These are phyloP conservation scores for Ianthella basta DNA, from an alignment of 37 sponge, comb jelly and placozoan species.

Conservation along the genomic window DNA sequence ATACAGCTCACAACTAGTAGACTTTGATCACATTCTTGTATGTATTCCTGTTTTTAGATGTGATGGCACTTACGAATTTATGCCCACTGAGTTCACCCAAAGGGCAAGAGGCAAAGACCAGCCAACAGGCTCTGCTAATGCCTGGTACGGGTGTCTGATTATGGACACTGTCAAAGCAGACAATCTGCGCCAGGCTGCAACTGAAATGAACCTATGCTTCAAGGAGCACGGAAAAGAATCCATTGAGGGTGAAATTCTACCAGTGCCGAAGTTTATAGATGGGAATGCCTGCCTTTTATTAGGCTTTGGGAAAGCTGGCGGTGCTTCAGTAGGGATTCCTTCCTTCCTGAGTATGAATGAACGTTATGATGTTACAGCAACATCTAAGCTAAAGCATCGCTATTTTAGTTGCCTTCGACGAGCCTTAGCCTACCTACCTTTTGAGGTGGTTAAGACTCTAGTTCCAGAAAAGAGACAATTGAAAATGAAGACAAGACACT, in stretches of 20 bases:
- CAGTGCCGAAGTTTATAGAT: background rate
- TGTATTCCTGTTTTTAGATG: too few relatives aligned
- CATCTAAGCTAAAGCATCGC: conserved; percentile 64
- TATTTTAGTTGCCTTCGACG: conserved; percentile 61
- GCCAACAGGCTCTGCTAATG: background rate
- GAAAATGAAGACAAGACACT: conserved; percentile 2
- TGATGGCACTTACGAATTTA: too few relatives aligned
- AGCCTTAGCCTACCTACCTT: conserved; percentile 36
- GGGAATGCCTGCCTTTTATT: background rate
- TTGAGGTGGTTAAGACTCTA: conserved; percentile 23
- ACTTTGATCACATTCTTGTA: too few relatives aligned
- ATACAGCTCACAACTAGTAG: too few relatives aligned
- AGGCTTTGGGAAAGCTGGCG: background rate
- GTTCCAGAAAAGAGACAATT: conserved; percentile 16
- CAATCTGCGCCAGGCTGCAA: conserved; percentile 25
- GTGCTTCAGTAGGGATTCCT: too few relatives aligned
- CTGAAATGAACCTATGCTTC: background rate
- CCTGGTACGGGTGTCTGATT: background rate
- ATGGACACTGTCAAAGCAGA: background rate
- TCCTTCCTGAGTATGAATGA: background rate
- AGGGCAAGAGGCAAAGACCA: too few relatives aligned
- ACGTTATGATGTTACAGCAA: background rate
- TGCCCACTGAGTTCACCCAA: too few relatives aligned
- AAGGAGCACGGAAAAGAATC: background rate
- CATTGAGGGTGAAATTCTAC: background rate